Conservation (phyloP, 2,797 vertebrate genomes). For the Sebastiscus tertius region DNA sequence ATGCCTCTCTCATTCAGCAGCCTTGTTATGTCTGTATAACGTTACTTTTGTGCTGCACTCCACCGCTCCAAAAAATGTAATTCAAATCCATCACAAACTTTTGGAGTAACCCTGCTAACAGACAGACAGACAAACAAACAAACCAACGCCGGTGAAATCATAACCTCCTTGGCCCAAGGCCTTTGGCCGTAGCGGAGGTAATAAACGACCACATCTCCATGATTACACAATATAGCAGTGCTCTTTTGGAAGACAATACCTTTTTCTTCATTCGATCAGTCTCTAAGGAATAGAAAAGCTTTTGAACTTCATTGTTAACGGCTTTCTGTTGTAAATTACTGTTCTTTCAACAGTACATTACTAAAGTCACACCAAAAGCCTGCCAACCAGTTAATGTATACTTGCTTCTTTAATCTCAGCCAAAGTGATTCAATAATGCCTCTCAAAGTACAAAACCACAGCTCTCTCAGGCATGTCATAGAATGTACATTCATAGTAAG, state of each 20-base stretch:
- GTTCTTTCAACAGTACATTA: conserved; percentile 4
- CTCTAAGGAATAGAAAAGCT: not conserved
- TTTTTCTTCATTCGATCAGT: not conserved
- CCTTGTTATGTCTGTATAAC: no score
- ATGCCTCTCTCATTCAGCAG: no score
- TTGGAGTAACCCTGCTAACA: no score
- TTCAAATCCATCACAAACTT: no score
- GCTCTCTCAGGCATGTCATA: not conserved
- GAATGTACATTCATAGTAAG: not conserved
- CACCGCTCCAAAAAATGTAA: no score
- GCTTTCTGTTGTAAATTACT: not conserved
- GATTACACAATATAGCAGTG: not conserved
- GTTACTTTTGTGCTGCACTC: no score
- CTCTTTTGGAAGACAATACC: not conserved
- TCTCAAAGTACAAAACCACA: conserved; percentile 3
- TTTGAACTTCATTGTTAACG: not conserved
- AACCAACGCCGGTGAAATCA: no score
- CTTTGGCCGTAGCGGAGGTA: no score
- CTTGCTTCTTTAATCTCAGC: conserved; percentile 10
- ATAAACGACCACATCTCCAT: not conserved
- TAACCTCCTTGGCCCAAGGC: no score
- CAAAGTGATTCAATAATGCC: conserved; percentile 19
- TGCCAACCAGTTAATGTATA: conserved; percentile 13
- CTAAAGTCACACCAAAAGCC: conserved; percentile 2
- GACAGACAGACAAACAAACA: no score